phyloP scores from a whole-genome alignment of 2,888 invertebrate species.

The Spodoptera littoralis region DNA sequence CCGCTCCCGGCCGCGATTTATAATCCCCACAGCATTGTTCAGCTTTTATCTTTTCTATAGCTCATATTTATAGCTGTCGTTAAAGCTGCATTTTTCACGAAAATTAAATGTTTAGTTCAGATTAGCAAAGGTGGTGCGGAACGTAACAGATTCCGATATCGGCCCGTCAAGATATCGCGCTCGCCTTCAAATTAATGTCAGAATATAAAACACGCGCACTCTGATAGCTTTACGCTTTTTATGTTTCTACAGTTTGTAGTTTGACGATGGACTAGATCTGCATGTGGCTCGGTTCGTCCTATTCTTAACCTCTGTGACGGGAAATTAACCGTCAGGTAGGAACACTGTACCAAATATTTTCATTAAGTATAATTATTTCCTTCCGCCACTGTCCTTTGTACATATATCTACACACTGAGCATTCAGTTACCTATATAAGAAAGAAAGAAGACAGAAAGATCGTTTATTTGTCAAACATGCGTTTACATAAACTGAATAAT shows the following conservation, averaged over 20 bases:
- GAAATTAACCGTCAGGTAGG: background rate
- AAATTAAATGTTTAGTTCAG: conserved; percentile 62
- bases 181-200: conserved; percentile 17
- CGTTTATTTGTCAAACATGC: too few species aligned
- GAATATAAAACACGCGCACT: conserved; percentile 37
- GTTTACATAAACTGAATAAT: too few species aligned
- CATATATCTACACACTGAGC: too few species aligned
- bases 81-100: conserved; percentile 70
- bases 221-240: conserved; percentile 44
- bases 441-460: too few species aligned
- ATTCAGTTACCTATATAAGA: too few species aligned
- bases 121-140: conserved; percentile 55
- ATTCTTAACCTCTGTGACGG: background rate
- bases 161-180: conserved; percentile 45
- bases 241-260: conserved; percentile 15
- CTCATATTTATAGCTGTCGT: conserved; percentile 69
- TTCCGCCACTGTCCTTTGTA: too few species aligned
- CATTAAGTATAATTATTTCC: background rate
- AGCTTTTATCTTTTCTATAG: conserved; percentile 70
- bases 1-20: conserved; percentile 36
- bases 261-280: conserved; percentile 8
- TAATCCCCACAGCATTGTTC: conserved; percentile 59
- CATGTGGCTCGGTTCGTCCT: background rate
- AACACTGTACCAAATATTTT: too few species aligned
- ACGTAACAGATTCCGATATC: conserved; percentile 46